Base-by-base conservation (phyloP, 2,113 vertebrate genomes). In the Gallinago jamesoni region DNA sequence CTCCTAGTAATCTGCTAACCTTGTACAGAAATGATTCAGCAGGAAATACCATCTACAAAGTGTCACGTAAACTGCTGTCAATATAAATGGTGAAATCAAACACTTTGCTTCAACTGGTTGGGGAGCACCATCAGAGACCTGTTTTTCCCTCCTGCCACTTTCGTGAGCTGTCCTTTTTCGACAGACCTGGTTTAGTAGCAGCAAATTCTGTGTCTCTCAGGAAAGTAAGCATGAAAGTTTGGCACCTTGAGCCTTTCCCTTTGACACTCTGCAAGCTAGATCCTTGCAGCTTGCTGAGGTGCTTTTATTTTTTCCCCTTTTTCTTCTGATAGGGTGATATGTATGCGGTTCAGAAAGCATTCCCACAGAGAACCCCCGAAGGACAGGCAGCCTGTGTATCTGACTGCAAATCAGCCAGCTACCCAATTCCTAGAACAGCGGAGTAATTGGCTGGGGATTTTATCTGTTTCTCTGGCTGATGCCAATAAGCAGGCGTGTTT, bases 401-500 rank as follows among this genome's bases (percentile, higher is more conserved):
- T 94, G 95, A 94, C 78, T 97, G 64, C 87, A 96, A 96, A 97
- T 97, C 93, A 96, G 92, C 72, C 80, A 77, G 59, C 86, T 93
- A 89, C 75, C 81, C 48, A 52, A 47, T 94, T 96, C 43, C 45
- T 96, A 60, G 78, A 96, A 87, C 23, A 87, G 52, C 7, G 5
- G 25, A 84, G 80, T 97, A 96, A 97, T 95, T 97, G 97, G 31
- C 95, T 59, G 69, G 95, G 94, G 95, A 97, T 92, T 97, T 97
- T 95, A 96, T 97, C 95, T 93, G 63, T 91, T 97, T 64, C 93
- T 95, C 75, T 92, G 85, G 45, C 48, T 95, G 82, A 94, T 97
- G 82, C 56, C 97, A 98, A 89, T 96, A 93, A 97, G 53, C 80
- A 85, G 87, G 72, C 9, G 0, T 97, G 70, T 95, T 98, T 98